Evolutionary conservation across 1,140 invertebrate species (phyloP).

Genomic region (Patella vulgata): DNA sequence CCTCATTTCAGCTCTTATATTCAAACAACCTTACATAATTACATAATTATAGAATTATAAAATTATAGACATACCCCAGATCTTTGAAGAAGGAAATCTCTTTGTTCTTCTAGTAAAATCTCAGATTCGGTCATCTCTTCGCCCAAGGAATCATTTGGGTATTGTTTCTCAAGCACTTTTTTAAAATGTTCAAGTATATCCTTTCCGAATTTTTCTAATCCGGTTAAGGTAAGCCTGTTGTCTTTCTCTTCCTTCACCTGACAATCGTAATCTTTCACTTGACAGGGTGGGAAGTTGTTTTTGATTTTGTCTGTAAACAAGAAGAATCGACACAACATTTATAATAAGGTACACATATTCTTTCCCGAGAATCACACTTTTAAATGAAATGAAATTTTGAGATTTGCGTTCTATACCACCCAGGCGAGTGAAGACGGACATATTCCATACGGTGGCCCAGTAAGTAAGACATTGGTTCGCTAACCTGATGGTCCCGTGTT

Average conservation of each 20-base stretch:
- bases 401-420: no score
- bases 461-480: no score
- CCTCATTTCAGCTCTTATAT: no score
- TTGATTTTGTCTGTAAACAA: conserved; percentile 15
- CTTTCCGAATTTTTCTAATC: conserved; percentile 14
- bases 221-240: not conserved
- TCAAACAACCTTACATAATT: no score
- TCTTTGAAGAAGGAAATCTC: conserved; percentile 43
- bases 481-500: no score
- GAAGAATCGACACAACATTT: not conserved
- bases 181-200: conserved; percentile 37
- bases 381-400: no score
- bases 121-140: conserved; percentile 27
- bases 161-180: conserved; percentile 28
- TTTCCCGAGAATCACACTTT: no score
- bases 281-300: not conserved
- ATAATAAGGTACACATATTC: no score
- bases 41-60: no score
- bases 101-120: conserved; percentile 26
- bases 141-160: conserved; percentile 29
- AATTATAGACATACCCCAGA: conserved; percentile 38
- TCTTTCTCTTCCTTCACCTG: not conserved
- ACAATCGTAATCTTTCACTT: conserved; percentile 12
- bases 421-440: no score
- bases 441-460: no score